Percentiles rank a stretch among this genome's conserved stretches.
These are phyloP conservation scores for Ceryle rudis DNA, from an alignment of 2,797 vertebrate species.

Conservation along the genomic window DNA sequence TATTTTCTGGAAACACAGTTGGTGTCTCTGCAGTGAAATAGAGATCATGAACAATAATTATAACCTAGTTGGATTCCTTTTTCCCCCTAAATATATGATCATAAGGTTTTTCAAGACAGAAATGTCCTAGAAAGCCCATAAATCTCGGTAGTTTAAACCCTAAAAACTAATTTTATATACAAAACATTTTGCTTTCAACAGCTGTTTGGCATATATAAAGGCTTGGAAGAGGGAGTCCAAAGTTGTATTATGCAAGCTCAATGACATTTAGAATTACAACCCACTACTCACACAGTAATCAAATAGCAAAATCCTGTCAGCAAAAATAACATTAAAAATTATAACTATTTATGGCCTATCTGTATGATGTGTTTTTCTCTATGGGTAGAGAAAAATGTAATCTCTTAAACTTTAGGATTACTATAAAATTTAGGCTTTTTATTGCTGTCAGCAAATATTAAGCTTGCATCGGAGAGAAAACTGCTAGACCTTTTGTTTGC, in stretches of 20 bases:
- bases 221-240: background rate
- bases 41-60: conserved; percentile 38
- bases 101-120: background rate
- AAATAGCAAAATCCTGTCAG: background rate
- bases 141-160: background rate
- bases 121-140: background rate
- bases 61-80: background rate
- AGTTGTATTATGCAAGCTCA: background rate
- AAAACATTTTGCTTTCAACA: background rate
- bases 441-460: background rate
- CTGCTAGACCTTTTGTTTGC: background rate
- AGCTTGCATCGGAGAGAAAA: background rate
- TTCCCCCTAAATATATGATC: background rate
- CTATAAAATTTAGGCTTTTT: background rate
- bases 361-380: background rate
- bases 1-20: conserved; percentile 82
- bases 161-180: background rate
- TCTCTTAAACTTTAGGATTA: background rate
- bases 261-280: conserved; percentile 14
- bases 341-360: background rate
- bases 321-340: background rate
- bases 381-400: background rate
- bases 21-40: conserved; percentile 84
- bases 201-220: background rate
- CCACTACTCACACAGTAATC: background rate